phyloP scores from a whole-genome alignment of 2,113 vertebrate species.

The Eublepharis macularius region DNA sequence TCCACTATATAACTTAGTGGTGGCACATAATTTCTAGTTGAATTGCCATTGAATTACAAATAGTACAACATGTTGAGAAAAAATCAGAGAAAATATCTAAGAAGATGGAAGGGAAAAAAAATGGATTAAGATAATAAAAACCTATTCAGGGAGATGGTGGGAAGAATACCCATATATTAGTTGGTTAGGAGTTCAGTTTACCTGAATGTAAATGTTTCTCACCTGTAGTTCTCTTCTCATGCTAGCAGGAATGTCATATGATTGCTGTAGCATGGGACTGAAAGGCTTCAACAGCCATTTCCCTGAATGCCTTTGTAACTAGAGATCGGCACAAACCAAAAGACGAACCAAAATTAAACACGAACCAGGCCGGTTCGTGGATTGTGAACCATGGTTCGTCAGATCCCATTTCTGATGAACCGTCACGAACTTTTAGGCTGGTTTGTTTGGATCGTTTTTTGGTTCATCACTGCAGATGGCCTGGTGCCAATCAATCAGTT shows the following conservation, averaged over 20 bases:
- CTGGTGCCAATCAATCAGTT: no score
- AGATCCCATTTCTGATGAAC: no score
- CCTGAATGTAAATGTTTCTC: not conserved
- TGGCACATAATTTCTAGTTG: no score
- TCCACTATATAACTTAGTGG: not conserved
- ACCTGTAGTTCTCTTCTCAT: not conserved
- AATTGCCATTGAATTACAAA: not conserved
- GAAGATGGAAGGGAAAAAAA: no score
- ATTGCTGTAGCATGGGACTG: not conserved
- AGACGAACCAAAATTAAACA: no score
- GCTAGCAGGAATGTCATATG: not conserved
- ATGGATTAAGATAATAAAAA: not conserved
- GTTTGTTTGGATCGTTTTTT: no score
- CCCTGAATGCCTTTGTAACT: no score
- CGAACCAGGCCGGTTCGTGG: no score
- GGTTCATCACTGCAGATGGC: no score
- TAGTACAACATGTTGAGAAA: not conserved
- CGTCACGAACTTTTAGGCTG: no score
- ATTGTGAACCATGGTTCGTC: no score
- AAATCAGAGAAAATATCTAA: not conserved
- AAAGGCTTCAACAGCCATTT: not conserved
- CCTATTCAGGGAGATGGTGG: not conserved
- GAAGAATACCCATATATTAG: not conserved
- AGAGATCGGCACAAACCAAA: no score
- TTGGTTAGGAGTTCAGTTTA: not conserved